Conservation (phyloP, 2,888 invertebrate species). For the Phorcus lineatus region DNA sequence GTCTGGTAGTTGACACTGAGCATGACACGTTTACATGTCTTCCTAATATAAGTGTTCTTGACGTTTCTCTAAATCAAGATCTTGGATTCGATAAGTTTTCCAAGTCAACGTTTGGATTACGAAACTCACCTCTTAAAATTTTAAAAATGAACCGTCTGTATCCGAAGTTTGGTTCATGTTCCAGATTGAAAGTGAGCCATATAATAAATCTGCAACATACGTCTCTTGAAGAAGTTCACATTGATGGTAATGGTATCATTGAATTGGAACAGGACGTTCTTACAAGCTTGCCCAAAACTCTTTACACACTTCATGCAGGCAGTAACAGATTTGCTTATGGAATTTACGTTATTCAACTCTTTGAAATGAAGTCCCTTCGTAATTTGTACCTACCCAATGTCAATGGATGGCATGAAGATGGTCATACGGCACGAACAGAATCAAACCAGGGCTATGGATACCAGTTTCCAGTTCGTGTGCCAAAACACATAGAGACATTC, state of each 20-base stretch:
- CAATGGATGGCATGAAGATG: background rate
- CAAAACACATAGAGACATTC: background rate
- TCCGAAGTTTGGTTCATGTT: background rate
- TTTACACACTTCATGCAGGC: too few relatives aligned
- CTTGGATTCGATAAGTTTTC: background rate
- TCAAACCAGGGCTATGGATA: too few relatives aligned
- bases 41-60: background rate
- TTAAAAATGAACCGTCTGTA: too few relatives aligned
- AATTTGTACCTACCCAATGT: background rate
- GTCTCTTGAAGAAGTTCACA: too few relatives aligned
- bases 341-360: background rate
- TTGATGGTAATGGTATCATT: too few relatives aligned
- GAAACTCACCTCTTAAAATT: background rate
- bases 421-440: too few relatives aligned
- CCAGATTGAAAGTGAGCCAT: background rate
- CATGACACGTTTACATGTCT: too few relatives aligned
- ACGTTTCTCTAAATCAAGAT: background rate
- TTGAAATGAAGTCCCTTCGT: background rate
- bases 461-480: background rate
- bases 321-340: conserved; percentile 7
- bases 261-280: too few relatives aligned
- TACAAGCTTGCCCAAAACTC: too few relatives aligned
- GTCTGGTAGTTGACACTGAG: too few relatives aligned
- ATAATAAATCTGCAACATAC: too few relatives aligned
- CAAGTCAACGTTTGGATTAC: background rate